phyloP scores from a whole-genome alignment of 2,113 vertebrate species.

The Nematolebias whitei region DNA sequence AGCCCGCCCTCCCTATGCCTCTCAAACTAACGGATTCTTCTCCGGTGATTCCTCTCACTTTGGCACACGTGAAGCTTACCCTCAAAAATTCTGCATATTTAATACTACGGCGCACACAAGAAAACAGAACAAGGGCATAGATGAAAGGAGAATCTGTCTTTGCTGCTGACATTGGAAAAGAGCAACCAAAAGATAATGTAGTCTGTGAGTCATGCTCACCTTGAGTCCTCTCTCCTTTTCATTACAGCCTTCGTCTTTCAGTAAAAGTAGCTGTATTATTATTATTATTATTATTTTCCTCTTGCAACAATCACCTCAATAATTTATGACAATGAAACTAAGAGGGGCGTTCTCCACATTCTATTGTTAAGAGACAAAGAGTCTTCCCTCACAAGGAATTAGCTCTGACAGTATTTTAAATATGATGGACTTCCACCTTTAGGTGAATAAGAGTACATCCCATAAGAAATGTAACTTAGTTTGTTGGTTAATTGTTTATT shows the following conservation, averaged over 20 bases:
- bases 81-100: conserved; percentile 60
- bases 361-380: conserved; percentile 45
- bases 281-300: too few relatives aligned
- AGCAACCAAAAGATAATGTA: conserved; percentile 79
- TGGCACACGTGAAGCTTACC: conserved; percentile 33
- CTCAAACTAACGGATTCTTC: conserved; percentile 65
- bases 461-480: background rate
- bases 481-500: conserved; percentile 14
- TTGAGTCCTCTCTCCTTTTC: conserved; percentile 71
- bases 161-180: conserved; percentile 80
- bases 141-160: conserved; percentile 82
- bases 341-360: conserved; percentile 66
- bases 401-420: conserved; percentile 42
- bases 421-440: conserved; percentile 22
- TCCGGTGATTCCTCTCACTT: conserved; percentile 57
- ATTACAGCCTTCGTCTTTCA: conserved; percentile 65
- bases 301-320: conserved; percentile 75
- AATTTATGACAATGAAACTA: conserved; percentile 78
- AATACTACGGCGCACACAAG: conserved; percentile 38
- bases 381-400: conserved; percentile 45
- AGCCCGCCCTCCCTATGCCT: conserved; percentile 54
- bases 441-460: background rate
- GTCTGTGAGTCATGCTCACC: conserved; percentile 79
- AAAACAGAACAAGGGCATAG: conserved; percentile 72
- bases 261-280: conserved; percentile 64